phyloP scores from a whole-genome alignment of 2,113 vertebrate species.

The Atractosteus spatula region DNA sequence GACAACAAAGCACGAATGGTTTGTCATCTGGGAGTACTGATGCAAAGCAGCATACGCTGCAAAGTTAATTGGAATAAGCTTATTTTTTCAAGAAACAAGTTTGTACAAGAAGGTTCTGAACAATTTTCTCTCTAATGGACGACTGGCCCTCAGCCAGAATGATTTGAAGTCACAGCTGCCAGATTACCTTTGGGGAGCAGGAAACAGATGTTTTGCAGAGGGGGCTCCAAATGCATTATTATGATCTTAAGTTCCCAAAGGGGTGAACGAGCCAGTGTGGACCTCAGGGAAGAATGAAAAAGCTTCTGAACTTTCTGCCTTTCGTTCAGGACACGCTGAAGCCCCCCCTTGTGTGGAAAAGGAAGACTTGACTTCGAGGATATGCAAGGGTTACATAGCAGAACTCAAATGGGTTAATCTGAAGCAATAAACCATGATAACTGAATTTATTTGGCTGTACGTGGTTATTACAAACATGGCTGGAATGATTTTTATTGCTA shows the following conservation, averaged over 20 bases:
- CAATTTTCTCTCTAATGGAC: neutral
- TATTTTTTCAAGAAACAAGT: slow-evolving; percentile 24
- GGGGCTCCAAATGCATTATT: neutral
- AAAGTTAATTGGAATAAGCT: slow-evolving; percentile 14
- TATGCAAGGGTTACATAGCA: too few relatives aligned
- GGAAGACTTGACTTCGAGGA: too few relatives aligned
- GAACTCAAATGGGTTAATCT: too few relatives aligned
- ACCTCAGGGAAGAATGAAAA: neutral
- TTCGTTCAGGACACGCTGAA: too few relatives aligned
- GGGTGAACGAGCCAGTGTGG: neutral
- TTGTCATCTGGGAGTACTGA: slow-evolving; percentile 20
- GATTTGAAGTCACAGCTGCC: neutral
- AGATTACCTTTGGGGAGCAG: slow-evolving; percentile 9
- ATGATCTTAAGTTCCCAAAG: neutral
- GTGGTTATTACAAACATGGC: too few relatives aligned
- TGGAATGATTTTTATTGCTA: too few relatives aligned
- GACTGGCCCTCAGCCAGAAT: slow-evolving; percentile 5
- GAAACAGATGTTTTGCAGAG: slow-evolving; percentile 15
- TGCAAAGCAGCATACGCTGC: slow-evolving; percentile 16
- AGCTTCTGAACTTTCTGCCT: neutral
- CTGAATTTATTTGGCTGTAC: too few relatives aligned
- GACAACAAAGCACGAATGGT: slow-evolving; percentile 19
- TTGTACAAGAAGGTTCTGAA: slow-evolving; percentile 8
- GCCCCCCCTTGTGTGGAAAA: too few relatives aligned
- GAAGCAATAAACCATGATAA: too few relatives aligned